Base-by-base conservation (phyloP, 2,797 vertebrate genomes). In the Sciurus carolinensis region DNA sequence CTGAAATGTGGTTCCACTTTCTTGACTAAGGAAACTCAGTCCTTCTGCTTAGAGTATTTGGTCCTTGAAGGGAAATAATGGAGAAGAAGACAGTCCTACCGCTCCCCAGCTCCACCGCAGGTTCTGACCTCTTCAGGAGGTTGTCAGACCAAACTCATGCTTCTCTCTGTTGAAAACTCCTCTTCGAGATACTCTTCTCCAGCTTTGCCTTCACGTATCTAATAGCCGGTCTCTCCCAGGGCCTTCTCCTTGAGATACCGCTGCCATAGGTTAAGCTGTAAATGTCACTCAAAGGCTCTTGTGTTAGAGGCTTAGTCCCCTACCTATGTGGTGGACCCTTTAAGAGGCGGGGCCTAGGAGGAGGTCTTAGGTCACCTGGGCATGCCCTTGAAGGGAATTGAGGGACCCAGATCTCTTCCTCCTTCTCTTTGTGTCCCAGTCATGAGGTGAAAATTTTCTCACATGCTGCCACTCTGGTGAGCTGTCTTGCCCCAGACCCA, bases 91-190 rank as follows among this genome's bases (percentile, higher is more conserved):
- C 28, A 28, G 9, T 12, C 28, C 3, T 42, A 1, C 39, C 39
- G 39, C 39, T 39, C 39, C 39, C 39, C 30, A 54, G 18, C 33
- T 17, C 47, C 75, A 69, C 28, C 15, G 10, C 26, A 54, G 30
- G 47, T 42, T 42, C 1, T 39, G 13, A 26, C n/a, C 13, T 4
- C 0, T 30, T 18, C 15, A 62, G 8, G 47, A 57, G 5, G 13
- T 57, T 71, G 36, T 44, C 9, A 57, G 64, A 79, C 26, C 50
- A 90, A 33, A 57, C 1, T 13, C 13, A 26, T 24, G 0, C 57
- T 26, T 26, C 24, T 59, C 57, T 59, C 20, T 59, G 7, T 59
- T 59, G 10, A 5, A 52, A 18, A 8, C 10, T 54, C 28, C 5
- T n/a, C 64, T 69, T 59, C 22, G 24, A 59, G 24, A 24, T 26